phyloP scores from a whole-genome alignment of 2,113 vertebrate species.

The Carassius carassius region DNA sequence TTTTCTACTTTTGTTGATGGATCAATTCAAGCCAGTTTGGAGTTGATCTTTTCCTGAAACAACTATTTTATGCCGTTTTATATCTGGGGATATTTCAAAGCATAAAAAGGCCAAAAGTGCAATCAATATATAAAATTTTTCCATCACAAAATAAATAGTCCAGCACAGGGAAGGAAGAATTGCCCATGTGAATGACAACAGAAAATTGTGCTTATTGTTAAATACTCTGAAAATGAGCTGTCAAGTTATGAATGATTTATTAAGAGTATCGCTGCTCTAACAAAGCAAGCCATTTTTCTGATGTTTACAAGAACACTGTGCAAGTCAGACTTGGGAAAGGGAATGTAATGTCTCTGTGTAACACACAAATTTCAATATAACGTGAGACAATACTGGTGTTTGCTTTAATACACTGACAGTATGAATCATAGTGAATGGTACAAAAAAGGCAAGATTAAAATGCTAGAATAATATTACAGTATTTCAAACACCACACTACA shows the following conservation, averaged over 20 bases:
- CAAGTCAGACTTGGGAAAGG: constrained; percentile 26
- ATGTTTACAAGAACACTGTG: constrained; percentile 13
- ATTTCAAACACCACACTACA: constrained; percentile 44
- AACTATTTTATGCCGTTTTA: neutral
- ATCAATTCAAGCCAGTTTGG: constrained; percentile 12
- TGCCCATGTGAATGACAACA: neutral
- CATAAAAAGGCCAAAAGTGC: constrained; percentile 52
- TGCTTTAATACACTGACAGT: constrained; percentile 52
- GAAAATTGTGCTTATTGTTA: neutral
- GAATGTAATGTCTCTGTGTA: constrained; percentile 19
- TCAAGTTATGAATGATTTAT: neutral
- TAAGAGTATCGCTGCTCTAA: neutral
- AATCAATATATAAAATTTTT: constrained; percentile 38
- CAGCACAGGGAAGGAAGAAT: constrained; percentile 6
- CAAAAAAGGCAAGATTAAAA: constrained; percentile 54
- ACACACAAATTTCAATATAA: constrained; percentile 43
- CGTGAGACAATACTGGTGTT: constrained; percentile 50
- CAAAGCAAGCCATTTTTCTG: neutral
- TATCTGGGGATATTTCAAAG: constrained; percentile 24
- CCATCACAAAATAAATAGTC: constrained; percentile 41
- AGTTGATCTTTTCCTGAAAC: neutral
- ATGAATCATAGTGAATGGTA: constrained; percentile 42
- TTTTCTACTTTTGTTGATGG: constrained; percentile 25
- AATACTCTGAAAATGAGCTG: neutral
- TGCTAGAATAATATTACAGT: constrained; percentile 52